Percentiles rank a stretch among this genome's conserved stretches.
These are phyloP conservation scores for Leptinotarsa lineolata DNA, from an alignment of 1,140 invertebrate genomes.

Conservation along the genomic window DNA sequence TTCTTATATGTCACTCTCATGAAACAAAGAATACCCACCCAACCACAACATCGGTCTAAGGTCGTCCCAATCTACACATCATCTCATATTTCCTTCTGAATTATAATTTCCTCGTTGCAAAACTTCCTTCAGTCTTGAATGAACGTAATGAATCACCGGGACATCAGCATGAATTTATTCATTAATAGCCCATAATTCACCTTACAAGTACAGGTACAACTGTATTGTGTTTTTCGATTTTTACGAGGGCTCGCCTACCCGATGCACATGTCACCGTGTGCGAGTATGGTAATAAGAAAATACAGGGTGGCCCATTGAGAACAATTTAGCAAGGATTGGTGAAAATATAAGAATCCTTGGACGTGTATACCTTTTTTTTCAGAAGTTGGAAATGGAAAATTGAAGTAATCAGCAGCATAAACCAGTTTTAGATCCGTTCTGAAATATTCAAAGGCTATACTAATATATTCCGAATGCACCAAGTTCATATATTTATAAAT, in stretches of 20 bases:
- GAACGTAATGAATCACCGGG: background rate
- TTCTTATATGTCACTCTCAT: background rate
- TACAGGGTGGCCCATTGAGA: background rate
- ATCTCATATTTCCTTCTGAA: background rate
- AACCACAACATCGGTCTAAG: background rate
- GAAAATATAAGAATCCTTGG: too few relatives aligned
- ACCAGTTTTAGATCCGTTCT: too few relatives aligned
- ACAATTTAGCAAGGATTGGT: too few relatives aligned
- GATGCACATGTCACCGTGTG: background rate
- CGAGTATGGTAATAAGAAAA: slow-evolving; percentile 11
- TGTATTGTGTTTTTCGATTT: slow-evolving; percentile 7
- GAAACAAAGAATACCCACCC: background rate
- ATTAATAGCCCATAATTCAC: slow-evolving; percentile 7
- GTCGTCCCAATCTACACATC: background rate
- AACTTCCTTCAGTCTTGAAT: background rate
- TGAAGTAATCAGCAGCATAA: too few relatives aligned
- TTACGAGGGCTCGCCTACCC: background rate
- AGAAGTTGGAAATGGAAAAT: too few relatives aligned
- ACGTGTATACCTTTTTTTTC: too few relatives aligned
- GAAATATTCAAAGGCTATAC: too few relatives aligned
- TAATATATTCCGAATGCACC: too few relatives aligned
- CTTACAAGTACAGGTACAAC: slow-evolving; percentile 18
- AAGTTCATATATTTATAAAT: too few relatives aligned
- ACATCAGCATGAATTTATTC: slow-evolving; percentile 1
- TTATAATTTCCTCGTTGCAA: slow-evolving; percentile 3